Conservation (phyloP, 2,797 vertebrate species). For the Hapalemur alaotrensis region DNA sequence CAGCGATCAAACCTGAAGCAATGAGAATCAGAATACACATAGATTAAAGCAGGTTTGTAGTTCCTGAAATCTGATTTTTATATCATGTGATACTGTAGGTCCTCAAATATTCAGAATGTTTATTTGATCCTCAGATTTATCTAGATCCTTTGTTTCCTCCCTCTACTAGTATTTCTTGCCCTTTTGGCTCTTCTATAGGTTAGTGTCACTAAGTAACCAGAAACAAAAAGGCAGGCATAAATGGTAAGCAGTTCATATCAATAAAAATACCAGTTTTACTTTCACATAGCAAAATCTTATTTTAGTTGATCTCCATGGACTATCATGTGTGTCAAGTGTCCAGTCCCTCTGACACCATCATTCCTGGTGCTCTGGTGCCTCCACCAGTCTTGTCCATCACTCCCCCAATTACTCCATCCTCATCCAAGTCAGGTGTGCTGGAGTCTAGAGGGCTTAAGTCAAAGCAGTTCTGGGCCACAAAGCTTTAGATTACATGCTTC, state of each 20-base stretch:
- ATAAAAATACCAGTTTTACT: not conserved
- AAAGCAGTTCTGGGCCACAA: not conserved
- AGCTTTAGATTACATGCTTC: not conserved
- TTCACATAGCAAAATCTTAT: fast-evolving
- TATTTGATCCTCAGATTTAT: not conserved
- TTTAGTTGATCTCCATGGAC: not conserved
- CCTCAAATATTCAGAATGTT: not conserved
- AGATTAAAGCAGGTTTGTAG: not conserved
- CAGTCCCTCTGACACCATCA: not conserved
- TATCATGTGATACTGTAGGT: not conserved
- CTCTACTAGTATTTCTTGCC: not conserved
- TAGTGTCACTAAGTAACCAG: not conserved
- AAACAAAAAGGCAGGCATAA: not conserved
- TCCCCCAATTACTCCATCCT: not conserved
- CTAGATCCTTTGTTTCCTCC: not conserved
- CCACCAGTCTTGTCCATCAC: not conserved
- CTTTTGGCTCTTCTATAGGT: not conserved
- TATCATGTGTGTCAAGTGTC: not conserved
- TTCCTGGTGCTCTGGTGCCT: not conserved
- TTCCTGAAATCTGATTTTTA: not conserved
- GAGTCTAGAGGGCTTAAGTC: not conserved
- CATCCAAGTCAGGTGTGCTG: not conserved
- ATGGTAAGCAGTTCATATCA: not conserved
- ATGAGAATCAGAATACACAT: not conserved
- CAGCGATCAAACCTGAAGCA: not conserved